Evolutionary conservation across 64 coral and sea anemone species (phyloP), one percentile per base, ranked within the genome.

Genomic region (Platygyra sinensis): DNA sequence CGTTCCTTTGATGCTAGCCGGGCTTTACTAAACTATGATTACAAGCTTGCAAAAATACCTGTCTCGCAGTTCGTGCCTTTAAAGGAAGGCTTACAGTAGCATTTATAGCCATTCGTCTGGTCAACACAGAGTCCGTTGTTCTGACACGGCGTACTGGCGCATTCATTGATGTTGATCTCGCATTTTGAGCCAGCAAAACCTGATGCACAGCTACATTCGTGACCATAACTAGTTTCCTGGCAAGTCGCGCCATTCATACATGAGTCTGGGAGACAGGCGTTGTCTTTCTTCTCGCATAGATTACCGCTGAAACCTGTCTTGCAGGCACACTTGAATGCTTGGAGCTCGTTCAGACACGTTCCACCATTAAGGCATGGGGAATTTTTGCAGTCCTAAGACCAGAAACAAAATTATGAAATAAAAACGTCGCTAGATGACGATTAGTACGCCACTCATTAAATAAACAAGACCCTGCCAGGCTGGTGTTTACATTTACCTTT

Each of bases 91-190:
- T 83, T 91, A 54, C 97, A 99, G 25, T 93, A 75, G 59, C 97
- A 99, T 39, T 76, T 99, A 59, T 93, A 99, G 19, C 86, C 94
- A 57, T 86, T 80, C 1, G 65, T 67, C 33, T 93, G 78, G 74
- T 99, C 97, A 73, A 95, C 85, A 80, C 97, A 99, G 46, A 82
- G 74, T 33, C 94, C 97, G 87, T 90, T 88, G 72, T 99, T 96
- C 72, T 80, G 71, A 71, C 97, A 99, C 36, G 97, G 97, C 33
- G 88, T 62, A 29, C 86, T 91, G 20, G 88, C 78, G 60, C 97
- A 99, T 24, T 83, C 91, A 57, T 99, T 99, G 10, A 99, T 72
- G 69, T 99, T 65, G 60, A 94, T 32, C 25, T 96, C 88, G 60
- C 97, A 99, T 46, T 60, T 89, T 52, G 51, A 60, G 15, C 97